Base-by-base conservation (phyloP, 2,113 vertebrate species). In the Junco hyemalis region DNA sequence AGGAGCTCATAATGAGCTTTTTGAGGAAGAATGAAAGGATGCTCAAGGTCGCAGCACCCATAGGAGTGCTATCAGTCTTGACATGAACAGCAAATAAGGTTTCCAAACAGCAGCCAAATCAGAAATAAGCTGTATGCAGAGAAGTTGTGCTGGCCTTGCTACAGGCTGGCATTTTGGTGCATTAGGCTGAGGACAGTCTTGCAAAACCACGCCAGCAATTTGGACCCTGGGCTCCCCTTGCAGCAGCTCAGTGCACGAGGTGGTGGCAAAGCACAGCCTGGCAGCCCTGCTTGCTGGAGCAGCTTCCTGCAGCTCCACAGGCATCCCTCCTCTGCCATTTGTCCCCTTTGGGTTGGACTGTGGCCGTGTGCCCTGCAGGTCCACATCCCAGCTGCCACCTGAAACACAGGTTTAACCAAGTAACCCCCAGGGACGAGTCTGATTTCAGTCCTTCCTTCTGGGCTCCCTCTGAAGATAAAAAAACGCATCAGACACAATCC, bases 81-180 rank as follows among this genome's bases (percentile, higher is more conserved):
- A 92, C 84, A 94, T 68, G 85, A 70, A 70, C 26, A 51, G 66
- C 35, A 82, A 96, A 88, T 23, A 85, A 91, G 57, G 61, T 54
- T 93, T 81, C 61, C 73, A 57, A 93, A 65, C 54, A 95, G 81
- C 81, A 95, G 93, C 84, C 94, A 95, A 79, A 87, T 44, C 81
- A 85, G 93, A 77, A 95, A 82, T 14, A 72, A 85, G 36, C 71
- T 66, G 48, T 31, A 82, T 59, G 74, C 90, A 96, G 91, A 82
- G 73, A 73, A 82, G 74, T 50, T 50, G 53, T 31, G 40, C 65
- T 90, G 81, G 91, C 65, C 81, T 69, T 71, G 70, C 78, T 82
- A 86, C 84, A 88, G 68, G 63, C 78, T 91, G 90, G 74, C 88
- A 82, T 85, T 94, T 89, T 91, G 78, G 74, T 80, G 95, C 84